Base-by-base conservation (phyloP, 2,797 vertebrate species). In the Myotis vivesi region DNA sequence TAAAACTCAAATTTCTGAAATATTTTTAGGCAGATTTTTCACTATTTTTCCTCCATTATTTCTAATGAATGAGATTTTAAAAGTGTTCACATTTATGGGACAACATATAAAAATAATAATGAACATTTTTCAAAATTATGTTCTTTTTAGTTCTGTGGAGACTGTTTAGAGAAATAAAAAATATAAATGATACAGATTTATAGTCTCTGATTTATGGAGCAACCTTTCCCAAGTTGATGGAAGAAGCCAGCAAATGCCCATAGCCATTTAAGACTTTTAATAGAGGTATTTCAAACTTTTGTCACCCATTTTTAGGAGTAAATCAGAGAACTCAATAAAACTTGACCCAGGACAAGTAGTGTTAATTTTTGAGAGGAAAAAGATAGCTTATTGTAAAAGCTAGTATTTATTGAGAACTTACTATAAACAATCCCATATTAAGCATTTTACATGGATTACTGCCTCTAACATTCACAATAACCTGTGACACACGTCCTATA, bases 141-240 rank as follows among this genome's bases (percentile, higher is more conserved):
- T 25, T 89, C 53, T 64, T 92, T 92, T 93, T 89, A 84, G 93
- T 71, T 94, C 89, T 91, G 49, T 53, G 28, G 76, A 93, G 64
- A 68, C 16, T 75, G 22, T 75, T 96, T 85, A 95, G 51, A 85
- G 83, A 96, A 95, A 89, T 89, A 73, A 92, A 94, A 91, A 59
- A 59, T 57, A 51, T 71, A 87, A 87, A 87, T 46, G 71, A 80
- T 23, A 71, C 15, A 75, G 66, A 89, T 87, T 64, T 87, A 76
- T 1, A 77, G 33, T 22, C 71, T 33, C 57, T 44, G n/a, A 95
- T 87, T 91, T 92, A 94, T 10, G 13, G 33, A 76, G 3, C 36
- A 62, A 72, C 75, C 28, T 22, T 92, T 95, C 28, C n/a, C 36
- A 22, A n/a, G n/a, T 13, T 80, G 7, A 86, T 49, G 30, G n/a